Percentiles rank a stretch among this genome's conserved stretches.
phyloP scores from a whole-genome alignment of 2,888 invertebrate species.

The Hypolimnas misippus region DNA sequence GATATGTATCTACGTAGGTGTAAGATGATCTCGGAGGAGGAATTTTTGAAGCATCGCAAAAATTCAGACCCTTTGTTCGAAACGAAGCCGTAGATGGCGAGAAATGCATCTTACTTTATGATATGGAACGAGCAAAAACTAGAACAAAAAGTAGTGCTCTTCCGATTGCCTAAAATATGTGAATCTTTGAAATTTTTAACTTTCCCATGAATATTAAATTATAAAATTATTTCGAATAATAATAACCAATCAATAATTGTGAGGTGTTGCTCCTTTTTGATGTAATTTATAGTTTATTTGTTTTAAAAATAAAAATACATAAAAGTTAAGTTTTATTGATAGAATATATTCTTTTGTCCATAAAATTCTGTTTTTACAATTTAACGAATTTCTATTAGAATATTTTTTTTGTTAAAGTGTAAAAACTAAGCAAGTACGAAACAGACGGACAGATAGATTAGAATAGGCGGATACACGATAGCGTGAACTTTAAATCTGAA shows the following conservation, averaged over 20 bases:
- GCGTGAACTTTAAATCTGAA: too few relatives aligned
- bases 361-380: neutral
- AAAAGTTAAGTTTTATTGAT: too few relatives aligned
- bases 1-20: constrained; percentile 14
- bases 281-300: too few relatives aligned
- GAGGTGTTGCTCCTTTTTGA: too few relatives aligned
- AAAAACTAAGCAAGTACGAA: too few relatives aligned
- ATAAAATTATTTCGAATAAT: too few relatives aligned
- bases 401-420: too few relatives aligned
- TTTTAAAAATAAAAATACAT: too few relatives aligned
- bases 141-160: constrained; percentile 5
- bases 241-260: too few relatives aligned
- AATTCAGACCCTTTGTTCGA: constrained; percentile 26
- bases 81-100: constrained; percentile 24
- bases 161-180: constrained; percentile 4
- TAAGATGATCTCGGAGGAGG: constrained; percentile 29
- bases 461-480: too few relatives aligned
- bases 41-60: constrained; percentile 29
- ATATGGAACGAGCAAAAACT: neutral
- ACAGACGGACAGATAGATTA: too few relatives aligned
- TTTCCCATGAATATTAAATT: constrained; percentile 11
- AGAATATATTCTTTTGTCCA: neutral
- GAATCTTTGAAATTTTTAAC: neutral
- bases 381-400: too few relatives aligned
- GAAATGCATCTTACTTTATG: constrained; percentile 11